A percentile compares a stretch with the other conserved stretches of the same genome.
phyloP scores from a whole-genome alignment of 2,888 invertebrate genomes.

The Maniola hyperantus region DNA sequence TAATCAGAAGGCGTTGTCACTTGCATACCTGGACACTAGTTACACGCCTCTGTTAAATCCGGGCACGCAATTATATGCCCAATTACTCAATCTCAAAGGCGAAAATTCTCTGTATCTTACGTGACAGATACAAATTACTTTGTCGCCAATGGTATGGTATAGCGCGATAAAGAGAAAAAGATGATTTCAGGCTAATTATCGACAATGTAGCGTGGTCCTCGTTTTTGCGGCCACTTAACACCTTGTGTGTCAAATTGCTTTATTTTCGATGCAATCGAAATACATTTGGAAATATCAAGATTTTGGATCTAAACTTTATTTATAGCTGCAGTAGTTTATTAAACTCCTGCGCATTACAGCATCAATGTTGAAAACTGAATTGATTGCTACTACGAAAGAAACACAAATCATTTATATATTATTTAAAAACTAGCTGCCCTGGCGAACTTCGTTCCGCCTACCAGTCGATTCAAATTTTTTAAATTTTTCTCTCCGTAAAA shows the following conservation, averaged over 20 bases:
- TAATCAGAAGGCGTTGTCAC: conserved; percentile 79
- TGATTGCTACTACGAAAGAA: no score
- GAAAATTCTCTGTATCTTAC: conserved; percentile 36
- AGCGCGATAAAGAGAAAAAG: conserved; percentile 75
- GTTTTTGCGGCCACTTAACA: conserved; percentile 74
- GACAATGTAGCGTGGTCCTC: conserved; percentile 57
- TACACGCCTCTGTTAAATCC: conserved; percentile 44
- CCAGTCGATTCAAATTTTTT: no score
- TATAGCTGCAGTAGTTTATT: neutral
- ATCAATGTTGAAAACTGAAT: no score
- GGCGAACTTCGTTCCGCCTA: no score
- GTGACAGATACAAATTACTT: conserved; percentile 41
- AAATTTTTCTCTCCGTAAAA: no score
- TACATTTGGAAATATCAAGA: conserved; percentile 39
- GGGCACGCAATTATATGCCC: conserved; percentile 42
- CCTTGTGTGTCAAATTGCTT: conserved; percentile 66
- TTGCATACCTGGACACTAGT: conserved; percentile 49
- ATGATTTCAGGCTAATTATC: conserved; percentile 79
- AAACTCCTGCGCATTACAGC: neutral
- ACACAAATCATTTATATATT: no score
- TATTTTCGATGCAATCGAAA: conserved; percentile 50
- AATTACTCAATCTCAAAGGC: conserved; percentile 39
- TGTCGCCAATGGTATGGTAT: conserved; percentile 54
- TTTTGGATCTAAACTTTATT: neutral
- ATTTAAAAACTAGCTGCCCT: no score